Percentiles rank a stretch among this genome's conserved stretches.
Conservation (phyloP, 2,797 vertebrate species). For the Epinephelus malabaricus region DNA sequence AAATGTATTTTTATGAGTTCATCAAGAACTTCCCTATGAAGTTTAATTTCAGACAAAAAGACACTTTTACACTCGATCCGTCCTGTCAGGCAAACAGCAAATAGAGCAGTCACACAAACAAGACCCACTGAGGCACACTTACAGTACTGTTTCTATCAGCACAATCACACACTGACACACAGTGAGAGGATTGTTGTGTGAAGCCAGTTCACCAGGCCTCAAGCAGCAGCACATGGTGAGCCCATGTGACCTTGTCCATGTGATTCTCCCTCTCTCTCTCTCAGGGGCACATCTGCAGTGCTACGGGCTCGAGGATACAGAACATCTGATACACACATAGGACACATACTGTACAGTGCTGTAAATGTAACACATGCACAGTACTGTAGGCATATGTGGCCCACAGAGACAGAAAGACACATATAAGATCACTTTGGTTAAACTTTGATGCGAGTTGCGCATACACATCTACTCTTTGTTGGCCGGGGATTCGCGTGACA, state of each 20-base stretch:
- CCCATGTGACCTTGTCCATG: conserved; percentile 91
- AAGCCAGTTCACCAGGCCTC: conserved; percentile 64
- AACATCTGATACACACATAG: conserved; percentile 43
- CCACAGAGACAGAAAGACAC: neutral
- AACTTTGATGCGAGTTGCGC: conserved; percentile 27
- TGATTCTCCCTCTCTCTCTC: conserved; percentile 78
- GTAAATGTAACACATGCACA: neutral
- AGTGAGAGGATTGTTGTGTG: conserved; percentile 68
- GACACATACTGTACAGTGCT: neutral
- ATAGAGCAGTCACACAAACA: conserved; percentile 18
- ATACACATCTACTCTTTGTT: conserved; percentile 21
- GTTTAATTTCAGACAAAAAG: conserved; percentile 4
- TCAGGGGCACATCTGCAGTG: conserved; percentile 59
- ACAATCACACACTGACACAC: conserved; percentile 29
- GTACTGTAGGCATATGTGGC: neutral
- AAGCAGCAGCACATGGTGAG: conserved; percentile 86
- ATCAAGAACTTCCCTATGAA: neutral
- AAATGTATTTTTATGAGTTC: neutral
- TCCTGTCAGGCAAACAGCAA: conserved; percentile 13
- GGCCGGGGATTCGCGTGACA: conserved; percentile 23
- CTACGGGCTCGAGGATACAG: conserved; percentile 36
- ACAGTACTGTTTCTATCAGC: conserved; percentile 28
- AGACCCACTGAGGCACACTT: conserved; percentile 23
- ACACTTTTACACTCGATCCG: neutral
- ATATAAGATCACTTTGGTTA: conserved; percentile 23